Evolutionary conservation across 2,797 vertebrate species (phyloP).

Genomic region (Rhadinocentrus ornatus): DNA sequence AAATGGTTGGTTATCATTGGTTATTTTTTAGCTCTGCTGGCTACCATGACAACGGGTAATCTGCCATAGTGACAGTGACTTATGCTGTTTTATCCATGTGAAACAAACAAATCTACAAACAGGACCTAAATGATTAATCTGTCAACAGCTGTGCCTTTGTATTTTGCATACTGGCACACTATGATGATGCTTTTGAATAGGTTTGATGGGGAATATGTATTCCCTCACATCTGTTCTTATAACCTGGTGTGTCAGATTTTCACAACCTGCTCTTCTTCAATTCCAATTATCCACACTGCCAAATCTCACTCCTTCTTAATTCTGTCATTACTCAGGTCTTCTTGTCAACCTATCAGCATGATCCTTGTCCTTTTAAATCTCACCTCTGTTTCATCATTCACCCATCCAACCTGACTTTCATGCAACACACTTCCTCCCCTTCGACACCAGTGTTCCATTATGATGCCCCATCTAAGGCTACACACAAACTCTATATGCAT

Average conservation of each 20-base stretch:
- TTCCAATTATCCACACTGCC: not conserved
- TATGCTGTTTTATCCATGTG: slow-evolving; percentile 11
- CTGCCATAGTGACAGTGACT: slow-evolving; percentile 61
- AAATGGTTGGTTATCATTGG: not conserved
- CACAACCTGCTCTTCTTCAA: not conserved
- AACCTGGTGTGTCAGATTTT: not conserved
- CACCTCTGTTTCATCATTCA: not conserved
- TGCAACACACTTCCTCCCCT: not conserved
- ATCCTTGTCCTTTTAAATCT: not conserved
- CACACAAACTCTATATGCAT: not conserved
- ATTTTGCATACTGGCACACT: not conserved
- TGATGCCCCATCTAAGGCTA: not conserved
- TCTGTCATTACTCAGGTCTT: not conserved
- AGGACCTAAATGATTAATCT: slow-evolving; percentile 4
- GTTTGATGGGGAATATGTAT: not conserved
- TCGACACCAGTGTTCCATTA: not conserved
- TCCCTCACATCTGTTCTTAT: not conserved
- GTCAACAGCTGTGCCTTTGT: not conserved
- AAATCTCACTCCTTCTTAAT: not conserved
- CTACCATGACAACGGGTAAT: slow-evolving; percentile 76
- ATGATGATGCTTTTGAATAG: not conserved
- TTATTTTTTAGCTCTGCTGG: slow-evolving; percentile 29
- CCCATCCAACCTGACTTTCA: not conserved
- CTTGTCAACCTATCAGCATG: not conserved
- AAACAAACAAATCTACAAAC: slow-evolving; percentile 8